Conservation (phyloP, 2,113 vertebrate genomes). For the Albula glossodonta region DNA sequence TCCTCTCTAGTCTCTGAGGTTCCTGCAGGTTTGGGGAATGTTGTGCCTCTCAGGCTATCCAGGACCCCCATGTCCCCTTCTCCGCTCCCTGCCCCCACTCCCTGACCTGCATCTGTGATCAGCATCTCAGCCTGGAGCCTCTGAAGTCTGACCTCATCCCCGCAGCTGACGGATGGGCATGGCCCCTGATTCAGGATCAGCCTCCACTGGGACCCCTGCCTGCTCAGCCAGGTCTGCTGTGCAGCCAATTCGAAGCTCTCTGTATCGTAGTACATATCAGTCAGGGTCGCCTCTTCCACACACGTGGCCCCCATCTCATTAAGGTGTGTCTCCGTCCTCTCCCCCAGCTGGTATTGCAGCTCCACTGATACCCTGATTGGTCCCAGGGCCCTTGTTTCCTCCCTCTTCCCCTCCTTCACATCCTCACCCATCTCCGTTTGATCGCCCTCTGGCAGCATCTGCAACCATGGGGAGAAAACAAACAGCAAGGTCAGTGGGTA, state of each 20-base stretch:
- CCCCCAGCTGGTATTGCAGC: conserved; percentile 39
- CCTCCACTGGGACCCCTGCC: conserved; percentile 37
- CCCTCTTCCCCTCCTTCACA: not conserved
- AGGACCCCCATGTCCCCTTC: not conserved
- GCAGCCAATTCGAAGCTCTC: conserved; percentile 45
- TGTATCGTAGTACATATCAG: conserved; percentile 50
- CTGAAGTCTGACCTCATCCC: no score
- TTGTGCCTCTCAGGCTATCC: not conserved
- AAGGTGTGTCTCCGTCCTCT: conserved; percentile 36
- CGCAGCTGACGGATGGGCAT: not conserved
- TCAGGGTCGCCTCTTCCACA: conserved; percentile 20
- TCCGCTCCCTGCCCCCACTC: not conserved
- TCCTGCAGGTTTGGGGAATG: not conserved
- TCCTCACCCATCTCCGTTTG: not conserved
- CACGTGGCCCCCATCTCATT: conserved; percentile 25
- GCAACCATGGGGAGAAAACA: not conserved
- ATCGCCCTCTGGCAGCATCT: not conserved
- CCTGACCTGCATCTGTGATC: not conserved
- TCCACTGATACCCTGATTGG: conserved; percentile 36
- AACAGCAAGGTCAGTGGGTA: not conserved
- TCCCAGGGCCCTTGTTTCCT: not conserved
- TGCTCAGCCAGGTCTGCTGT: conserved; percentile 47
- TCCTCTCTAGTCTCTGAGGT: not conserved
- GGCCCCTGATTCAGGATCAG: conserved; percentile 29
- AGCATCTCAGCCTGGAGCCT: not conserved